Percentiles rank a stretch among this genome's conserved stretches.
Conservation (phyloP, 2,888 invertebrate genomes). For the Minunthozetes semirufus region DNA sequence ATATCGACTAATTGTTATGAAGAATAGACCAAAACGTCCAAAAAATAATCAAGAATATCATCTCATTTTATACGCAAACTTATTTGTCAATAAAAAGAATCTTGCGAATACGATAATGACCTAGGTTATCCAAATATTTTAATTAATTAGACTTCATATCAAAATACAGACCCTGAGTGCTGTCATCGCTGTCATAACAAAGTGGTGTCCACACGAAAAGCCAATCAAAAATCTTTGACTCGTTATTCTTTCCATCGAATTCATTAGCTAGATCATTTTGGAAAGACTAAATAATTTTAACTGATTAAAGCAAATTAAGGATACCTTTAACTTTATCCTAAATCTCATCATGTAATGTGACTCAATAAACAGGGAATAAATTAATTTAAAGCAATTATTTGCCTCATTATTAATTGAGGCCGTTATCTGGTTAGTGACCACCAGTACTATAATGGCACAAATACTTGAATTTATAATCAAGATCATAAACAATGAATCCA, state of each 20-base stretch:
- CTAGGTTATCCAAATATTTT: neutral
- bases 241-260: neutral
- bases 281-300: neutral
- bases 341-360: neutral
- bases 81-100: neutral
- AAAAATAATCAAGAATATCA: too few relatives aligned
- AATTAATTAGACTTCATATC: neutral
- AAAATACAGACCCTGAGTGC: neutral
- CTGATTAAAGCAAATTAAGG: neutral
- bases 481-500: neutral
- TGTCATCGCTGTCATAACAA: neutral
- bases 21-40: too few relatives aligned
- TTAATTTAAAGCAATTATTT: neutral
- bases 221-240: neutral
- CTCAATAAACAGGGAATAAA: neutral
- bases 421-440: neutral
- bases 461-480: neutral
- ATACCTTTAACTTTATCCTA: neutral
- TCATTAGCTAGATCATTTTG: neutral
- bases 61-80: neutral
- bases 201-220: neutral
- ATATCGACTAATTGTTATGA: too few relatives aligned
- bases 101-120: neutral
- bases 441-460: neutral
- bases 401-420: neutral